phyloP scores from a whole-genome alignment of 2,888 invertebrate genomes.

The Trilocha varians region DNA sequence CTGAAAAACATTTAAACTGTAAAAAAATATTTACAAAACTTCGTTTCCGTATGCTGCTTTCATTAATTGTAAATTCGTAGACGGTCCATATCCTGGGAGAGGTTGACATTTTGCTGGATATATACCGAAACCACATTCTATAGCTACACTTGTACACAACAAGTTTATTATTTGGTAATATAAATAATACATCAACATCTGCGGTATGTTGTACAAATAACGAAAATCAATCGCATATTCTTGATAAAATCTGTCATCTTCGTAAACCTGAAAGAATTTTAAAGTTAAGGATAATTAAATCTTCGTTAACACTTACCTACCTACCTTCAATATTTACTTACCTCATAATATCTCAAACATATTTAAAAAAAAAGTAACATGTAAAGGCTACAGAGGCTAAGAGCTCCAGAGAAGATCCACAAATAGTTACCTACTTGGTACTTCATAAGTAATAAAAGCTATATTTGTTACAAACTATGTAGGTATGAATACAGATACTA shows the following conservation, averaged over 20 bases:
- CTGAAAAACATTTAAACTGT: too few relatives aligned
- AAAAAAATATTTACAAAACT: background rate
- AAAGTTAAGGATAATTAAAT: background rate
- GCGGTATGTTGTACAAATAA: slow-evolving; percentile 83
- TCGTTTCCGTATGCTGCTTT: slow-evolving; percentile 25
- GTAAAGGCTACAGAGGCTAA: too few relatives aligned
- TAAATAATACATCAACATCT: slow-evolving; percentile 82
- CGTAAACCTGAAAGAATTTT: slow-evolving; percentile 75
- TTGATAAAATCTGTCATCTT: slow-evolving; percentile 76
- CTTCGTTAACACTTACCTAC: too few relatives aligned
- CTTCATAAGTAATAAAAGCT: too few relatives aligned
- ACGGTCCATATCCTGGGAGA: slow-evolving; percentile 84
- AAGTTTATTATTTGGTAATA: slow-evolving; percentile 84
- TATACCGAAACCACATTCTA: slow-evolving; percentile 87
- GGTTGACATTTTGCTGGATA: slow-evolving; percentile 80
- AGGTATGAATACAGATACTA: too few relatives aligned
- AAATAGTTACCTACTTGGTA: too few relatives aligned
- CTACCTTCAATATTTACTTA: too few relatives aligned
- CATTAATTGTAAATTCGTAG: slow-evolving; percentile 59
- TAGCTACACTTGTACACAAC: slow-evolving; percentile 86
- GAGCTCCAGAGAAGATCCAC: too few relatives aligned
- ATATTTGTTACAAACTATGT: too few relatives aligned
- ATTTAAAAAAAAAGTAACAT: too few relatives aligned
- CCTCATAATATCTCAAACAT: too few relatives aligned
- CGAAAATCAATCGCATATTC: slow-evolving; percentile 77